phyloP scores from a whole-genome alignment of 2,797 vertebrate genomes.

The Pogoniulus pusillus region DNA sequence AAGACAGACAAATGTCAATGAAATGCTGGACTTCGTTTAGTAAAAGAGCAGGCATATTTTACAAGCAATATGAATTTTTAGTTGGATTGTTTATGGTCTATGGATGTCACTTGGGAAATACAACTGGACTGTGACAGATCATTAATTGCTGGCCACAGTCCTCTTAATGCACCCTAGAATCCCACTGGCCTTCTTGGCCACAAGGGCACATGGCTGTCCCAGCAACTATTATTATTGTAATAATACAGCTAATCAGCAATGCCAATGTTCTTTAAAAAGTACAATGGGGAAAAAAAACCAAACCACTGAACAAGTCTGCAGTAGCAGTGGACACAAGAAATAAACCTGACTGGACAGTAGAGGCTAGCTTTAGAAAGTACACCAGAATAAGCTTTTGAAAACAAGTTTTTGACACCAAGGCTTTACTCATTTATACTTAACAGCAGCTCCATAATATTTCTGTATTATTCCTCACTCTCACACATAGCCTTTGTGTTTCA shows the following conservation, averaged over 20 bases:
- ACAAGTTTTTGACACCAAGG: background rate
- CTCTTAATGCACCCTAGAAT: no score
- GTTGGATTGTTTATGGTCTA: background rate
- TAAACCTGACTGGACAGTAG: background rate
- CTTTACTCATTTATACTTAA: background rate
- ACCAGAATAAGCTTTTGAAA: background rate
- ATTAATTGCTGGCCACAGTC: no score
- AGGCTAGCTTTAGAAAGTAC: background rate
- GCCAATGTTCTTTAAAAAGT: background rate
- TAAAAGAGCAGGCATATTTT: background rate
- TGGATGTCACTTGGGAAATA: background rate
- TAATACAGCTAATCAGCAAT: background rate
- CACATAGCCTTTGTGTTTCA: background rate
- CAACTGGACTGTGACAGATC: background rate
- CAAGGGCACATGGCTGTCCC: no score
- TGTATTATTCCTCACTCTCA: background rate
- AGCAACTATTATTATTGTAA: background rate
- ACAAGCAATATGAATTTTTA: background rate
- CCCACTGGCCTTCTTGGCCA: no score
- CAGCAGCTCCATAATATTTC: background rate
- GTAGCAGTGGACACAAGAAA: background rate
- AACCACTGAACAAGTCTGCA: background rate
- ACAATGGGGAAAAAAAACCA: fast-evolving
- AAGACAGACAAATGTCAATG: background rate
- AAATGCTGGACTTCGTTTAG: background rate